Conservation (phyloP, 2,113 vertebrate species). For the Pterocles burchelli region DNA sequence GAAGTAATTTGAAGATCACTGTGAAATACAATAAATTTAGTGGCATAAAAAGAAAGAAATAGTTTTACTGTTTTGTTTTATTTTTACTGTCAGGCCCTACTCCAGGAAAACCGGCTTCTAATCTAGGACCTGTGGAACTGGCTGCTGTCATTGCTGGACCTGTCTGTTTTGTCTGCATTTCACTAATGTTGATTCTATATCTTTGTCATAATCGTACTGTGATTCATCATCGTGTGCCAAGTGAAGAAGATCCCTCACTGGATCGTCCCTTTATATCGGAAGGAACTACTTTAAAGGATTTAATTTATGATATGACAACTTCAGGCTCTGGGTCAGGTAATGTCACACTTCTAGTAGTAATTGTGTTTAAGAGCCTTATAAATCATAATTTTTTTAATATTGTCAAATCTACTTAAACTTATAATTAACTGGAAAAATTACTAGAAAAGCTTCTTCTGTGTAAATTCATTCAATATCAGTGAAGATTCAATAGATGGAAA, state of each 20-base stretch:
- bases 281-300: constrained; percentile 95
- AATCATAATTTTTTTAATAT: not conserved
- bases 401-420: not conserved
- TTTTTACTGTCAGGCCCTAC: constrained; percentile 65
- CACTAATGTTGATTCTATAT: constrained; percentile 91
- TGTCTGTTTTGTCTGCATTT: constrained; percentile 93
- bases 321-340: constrained; percentile 96
- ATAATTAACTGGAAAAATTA: not conserved
- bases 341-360: not conserved
- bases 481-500: not conserved
- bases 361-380: not conserved
- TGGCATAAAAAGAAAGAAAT: not conserved
- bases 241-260: constrained; percentile 92
- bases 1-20: not conserved
- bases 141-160: constrained; percentile 94
- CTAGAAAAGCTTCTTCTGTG: not conserved
- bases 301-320: constrained; percentile 99
- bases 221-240: constrained; percentile 93
- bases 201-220: constrained; percentile 92
- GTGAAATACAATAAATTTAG: not conserved
- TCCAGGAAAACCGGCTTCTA: constrained; percentile 68
- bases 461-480: not conserved
- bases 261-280: constrained; percentile 96
- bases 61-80: not conserved
- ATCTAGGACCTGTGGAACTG: constrained; percentile 90